phyloP scores from a whole-genome alignment of 2,113 vertebrate genomes.

The Jaculus jaculus region DNA sequence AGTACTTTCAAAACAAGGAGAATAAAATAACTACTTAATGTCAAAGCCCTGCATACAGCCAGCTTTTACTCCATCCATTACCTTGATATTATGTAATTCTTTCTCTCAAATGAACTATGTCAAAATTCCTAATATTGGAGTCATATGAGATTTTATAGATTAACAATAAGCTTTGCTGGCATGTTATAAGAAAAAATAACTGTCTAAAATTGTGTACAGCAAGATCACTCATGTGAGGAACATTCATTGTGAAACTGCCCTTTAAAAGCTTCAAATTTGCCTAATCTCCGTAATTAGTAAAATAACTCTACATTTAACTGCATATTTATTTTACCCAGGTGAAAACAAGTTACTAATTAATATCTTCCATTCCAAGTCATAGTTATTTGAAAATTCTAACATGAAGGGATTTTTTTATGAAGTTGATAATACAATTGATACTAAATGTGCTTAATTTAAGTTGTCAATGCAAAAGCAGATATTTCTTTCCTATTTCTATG shows the following conservation, averaged over 20 bases:
- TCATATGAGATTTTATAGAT: slow-evolving; percentile 57
- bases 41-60: slow-evolving; percentile 66
- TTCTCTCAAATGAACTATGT: slow-evolving; percentile 81
- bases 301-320: slow-evolving; percentile 32
- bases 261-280: background rate
- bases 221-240: slow-evolving; percentile 16
- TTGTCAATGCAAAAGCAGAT: background rate
- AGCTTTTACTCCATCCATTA: slow-evolving; percentile 71
- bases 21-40: slow-evolving; percentile 75
- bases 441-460: slow-evolving; percentile 20
- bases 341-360: slow-evolving; percentile 50
- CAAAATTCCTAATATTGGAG: slow-evolving; percentile 74
- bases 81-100: slow-evolving; percentile 76
- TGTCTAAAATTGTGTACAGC: slow-evolving; percentile 31
- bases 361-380: slow-evolving; percentile 20
- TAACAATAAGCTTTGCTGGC: slow-evolving; percentile 50
- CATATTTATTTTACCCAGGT: background rate
- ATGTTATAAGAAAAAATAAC: slow-evolving; percentile 18
- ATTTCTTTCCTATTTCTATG: background rate
- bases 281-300: background rate
- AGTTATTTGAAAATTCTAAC: slow-evolving; percentile 37
- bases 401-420: background rate
- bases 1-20: slow-evolving; percentile 78
- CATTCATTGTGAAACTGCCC: background rate
- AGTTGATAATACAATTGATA: background rate